Evolutionary conservation across 2,888 invertebrate genomes (phyloP), one percentile per base, ranked within the genome.

Genomic region (Lysandra bellargus): DNA sequence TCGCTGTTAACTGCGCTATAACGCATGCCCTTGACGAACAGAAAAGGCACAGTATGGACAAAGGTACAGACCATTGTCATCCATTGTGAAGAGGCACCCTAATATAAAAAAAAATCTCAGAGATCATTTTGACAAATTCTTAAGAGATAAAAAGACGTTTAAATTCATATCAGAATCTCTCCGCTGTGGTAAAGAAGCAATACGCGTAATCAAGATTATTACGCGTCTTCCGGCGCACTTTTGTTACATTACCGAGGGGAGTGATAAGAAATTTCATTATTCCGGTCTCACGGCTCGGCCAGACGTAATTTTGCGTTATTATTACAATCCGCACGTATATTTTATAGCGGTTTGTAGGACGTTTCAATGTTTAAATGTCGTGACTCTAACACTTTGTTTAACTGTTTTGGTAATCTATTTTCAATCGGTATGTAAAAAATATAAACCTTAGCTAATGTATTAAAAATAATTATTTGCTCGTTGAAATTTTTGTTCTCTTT

Each of bases 251-350:
- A 76, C 76, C 7, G 57, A 23, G 30, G 33, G 76, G 76, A 76
- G 23, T 33, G 53, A 57, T 76, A 53, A 53, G 53, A 53, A 57
- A 76, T 76, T 76, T 76, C 76, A 76, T 76, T 76, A 76, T 76
- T 76, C 76, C 76, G 76, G 53, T 57, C 53, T 75, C 49, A 49
- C 53, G 53, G 49, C 44, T 49, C 76, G 14, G 76, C 14, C 76
- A 53, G 30, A 30, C 57, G 76, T 76, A 76, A 76, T 76, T 76
- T 76, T 76, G 17, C 33, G 33, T 57, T 57, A 76, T 76, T 57
- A 76, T 76, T 76, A 57, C 76, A 30, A 76, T 76, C 4, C 53
- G 33, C 53, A 49, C 75, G 44, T 75, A 75, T 30, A 57, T 75
- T 75, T 40, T 44, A 75, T 75, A 57, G 30, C 69, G 33, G 33